Conservation (phyloP, 2,888 invertebrate species). For the Autographa pulchrina region DNA sequence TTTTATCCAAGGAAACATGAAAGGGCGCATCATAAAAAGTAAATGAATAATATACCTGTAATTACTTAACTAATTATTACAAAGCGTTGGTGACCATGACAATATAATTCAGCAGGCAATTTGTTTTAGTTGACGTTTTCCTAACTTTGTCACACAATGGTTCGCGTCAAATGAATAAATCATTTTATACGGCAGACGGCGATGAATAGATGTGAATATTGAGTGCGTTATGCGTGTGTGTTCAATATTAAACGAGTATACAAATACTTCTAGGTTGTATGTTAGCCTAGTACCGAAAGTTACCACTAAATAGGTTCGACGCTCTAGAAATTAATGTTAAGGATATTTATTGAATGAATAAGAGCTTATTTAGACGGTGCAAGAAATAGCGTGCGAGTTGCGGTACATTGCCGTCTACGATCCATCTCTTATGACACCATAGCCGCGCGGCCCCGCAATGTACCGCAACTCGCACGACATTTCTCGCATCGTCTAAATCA, state of each 20-base stretch:
- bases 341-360: too few species aligned
- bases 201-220: conserved; percentile 71
- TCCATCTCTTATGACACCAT: too few species aligned
- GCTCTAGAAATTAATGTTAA: neutral
- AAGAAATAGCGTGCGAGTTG: too few species aligned
- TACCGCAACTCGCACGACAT: too few species aligned
- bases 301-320: neutral
- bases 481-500: too few species aligned
- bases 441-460: too few species aligned
- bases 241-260: conserved; percentile 63
- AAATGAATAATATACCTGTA: conserved; percentile 8
- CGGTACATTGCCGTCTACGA: too few species aligned
- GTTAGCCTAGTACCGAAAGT: conserved; percentile 10
- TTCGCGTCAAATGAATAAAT: conserved; percentile 72
- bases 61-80: conserved; percentile 31
- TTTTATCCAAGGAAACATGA: too few species aligned
- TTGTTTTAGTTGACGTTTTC: conserved; percentile 53
- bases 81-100: conserved; percentile 23
- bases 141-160: conserved; percentile 62
- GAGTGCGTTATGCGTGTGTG: conserved; percentile 61
- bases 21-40: neutral
- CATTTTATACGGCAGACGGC: conserved; percentile 64
- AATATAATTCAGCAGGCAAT: conserved; percentile 47
- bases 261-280: conserved; percentile 26
- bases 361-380: too few species aligned